Percentiles rank a stretch among this genome's conserved stretches.
These are phyloP conservation scores for Epinotia brunnichana DNA, from an alignment of 2,888 invertebrate genomes.

Conservation along the genomic window DNA sequence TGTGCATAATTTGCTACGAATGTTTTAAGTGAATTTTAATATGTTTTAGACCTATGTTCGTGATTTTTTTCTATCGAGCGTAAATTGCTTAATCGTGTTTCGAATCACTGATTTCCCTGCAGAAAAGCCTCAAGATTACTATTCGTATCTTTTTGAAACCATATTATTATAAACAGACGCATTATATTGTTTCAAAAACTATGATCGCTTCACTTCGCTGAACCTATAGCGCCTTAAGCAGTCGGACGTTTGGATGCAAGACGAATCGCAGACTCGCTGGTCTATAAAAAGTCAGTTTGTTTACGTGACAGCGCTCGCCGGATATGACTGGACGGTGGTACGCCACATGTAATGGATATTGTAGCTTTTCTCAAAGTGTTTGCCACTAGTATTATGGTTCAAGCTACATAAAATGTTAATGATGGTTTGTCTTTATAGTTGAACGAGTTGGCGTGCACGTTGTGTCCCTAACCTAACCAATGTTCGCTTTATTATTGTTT, in stretches of 20 bases:
- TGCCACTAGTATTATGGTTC: slow-evolving; percentile 45
- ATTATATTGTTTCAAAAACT: too few species aligned
- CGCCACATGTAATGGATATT: slow-evolving; percentile 69
- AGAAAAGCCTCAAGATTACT: too few species aligned
- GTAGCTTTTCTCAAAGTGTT: slow-evolving; percentile 55
- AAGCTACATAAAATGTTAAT: slow-evolving; percentile 35
- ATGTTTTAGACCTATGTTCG: too few species aligned
- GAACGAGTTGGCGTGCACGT: slow-evolving; percentile 2
- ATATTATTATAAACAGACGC: too few species aligned
- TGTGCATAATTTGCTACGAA: too few species aligned
- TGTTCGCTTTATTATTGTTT: slow-evolving; percentile 25
- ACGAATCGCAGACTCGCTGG: slow-evolving; percentile 67
- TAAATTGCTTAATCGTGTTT: too few species aligned
- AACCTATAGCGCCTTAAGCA: too few species aligned
- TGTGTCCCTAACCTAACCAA: slow-evolving; percentile 7
- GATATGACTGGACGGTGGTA: slow-evolving; percentile 69
- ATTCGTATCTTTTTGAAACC: too few species aligned
- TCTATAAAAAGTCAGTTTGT: slow-evolving; percentile 80
- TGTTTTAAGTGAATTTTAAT: too few species aligned
- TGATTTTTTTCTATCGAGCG: too few species aligned
- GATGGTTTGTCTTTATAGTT: slow-evolving; percentile 33
- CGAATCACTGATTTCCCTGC: too few species aligned
- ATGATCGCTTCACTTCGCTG: too few species aligned
- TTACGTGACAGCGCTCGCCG: slow-evolving; percentile 66
- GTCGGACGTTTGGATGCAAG: slow-evolving; percentile 52